These are phyloP conservation scores for Darevskia mixta DNA, from an alignment of 2,797 vertebrate species.

Conservation along the genomic window DNA sequence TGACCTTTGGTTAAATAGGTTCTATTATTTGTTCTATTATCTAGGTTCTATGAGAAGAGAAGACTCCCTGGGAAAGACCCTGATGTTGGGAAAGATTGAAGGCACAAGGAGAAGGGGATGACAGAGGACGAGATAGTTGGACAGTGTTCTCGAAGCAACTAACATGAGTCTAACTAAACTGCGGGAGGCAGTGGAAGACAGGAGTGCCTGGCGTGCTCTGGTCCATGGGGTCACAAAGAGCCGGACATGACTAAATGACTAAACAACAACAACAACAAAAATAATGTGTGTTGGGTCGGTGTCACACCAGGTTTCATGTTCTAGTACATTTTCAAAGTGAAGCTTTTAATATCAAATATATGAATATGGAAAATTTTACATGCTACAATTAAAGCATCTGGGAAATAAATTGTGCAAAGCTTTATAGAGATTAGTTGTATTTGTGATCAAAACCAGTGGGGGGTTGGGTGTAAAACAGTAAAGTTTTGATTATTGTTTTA, in stretches of 20 bases:
- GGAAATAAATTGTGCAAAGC: conserved; percentile 19
- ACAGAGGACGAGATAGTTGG: no score
- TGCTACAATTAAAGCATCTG: not conserved
- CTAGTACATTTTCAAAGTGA: not conserved
- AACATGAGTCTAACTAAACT: no score
- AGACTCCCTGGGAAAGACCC: no score
- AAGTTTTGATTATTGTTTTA: not conserved
- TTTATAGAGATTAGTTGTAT: conserved; percentile 20
- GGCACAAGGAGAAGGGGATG: no score
- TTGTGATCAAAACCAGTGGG: conserved; percentile 19
- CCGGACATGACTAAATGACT: no score
- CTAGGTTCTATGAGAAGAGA: not conserved
- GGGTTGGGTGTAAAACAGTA: conserved; percentile 22
- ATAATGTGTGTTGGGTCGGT: not conserved
- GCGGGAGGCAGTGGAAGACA: no score
- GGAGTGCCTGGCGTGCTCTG: no score
- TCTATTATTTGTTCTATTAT: no score
- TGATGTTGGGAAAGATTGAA: no score
- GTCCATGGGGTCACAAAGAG: no score
- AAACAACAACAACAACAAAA: no score
- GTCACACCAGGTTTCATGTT: not conserved
- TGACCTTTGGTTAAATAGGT: not conserved
- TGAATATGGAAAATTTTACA: not conserved
- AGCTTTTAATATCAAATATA: not conserved
- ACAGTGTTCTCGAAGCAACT: no score